Base-by-base conservation (phyloP, 2,888 invertebrate genomes). In the Tortricodes alternella region DNA sequence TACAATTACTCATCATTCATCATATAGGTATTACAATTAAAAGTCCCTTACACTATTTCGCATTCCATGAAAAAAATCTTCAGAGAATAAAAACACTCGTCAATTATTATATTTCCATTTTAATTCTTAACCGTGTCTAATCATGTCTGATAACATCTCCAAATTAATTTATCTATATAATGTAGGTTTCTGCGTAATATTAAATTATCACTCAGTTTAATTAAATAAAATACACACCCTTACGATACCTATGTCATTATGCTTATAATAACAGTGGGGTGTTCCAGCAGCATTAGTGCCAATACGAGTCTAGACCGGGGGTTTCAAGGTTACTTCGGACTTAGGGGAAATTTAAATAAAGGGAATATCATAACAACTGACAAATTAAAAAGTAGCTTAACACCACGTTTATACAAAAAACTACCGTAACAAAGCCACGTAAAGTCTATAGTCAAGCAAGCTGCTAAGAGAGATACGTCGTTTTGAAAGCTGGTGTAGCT, bases 241-340 rank as follows among this genome's bases (percentile, higher is more conserved):
- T 23, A 21, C 32, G 27, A 44, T 29, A 7, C 18, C 52, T 35
- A 44, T 16, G 15, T 44, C 11, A 37, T 46, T 11, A 23, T 32
- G 2, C 21, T 53, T 32, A 46, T 38, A 18, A 44, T 44, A 37
- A 23, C 32, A 39, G 38, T 23, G 32, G 44, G 37, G 21, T 34
- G 24, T 35, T 3, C 18, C 51, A 19, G 27, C 23, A 35, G 41
- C 38, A 53, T 53, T 58, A 60, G 53, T 49, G 39, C 53, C 46
- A 38, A 48, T 46, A 16, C 37, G 18, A 29, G 61, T 61, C 61
- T 61, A 60, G 58, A 61, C 60, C 50, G 27, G 27, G 29, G 35
- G 58, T 27, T 53, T 52, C 61, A 61, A 61, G 61, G 61, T 61
- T 57, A 46, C 44, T 5, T 11, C 11, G 13, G 39, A 46, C 51